phyloP scores from a whole-genome alignment of 2,888 invertebrate species.

The Folsomia manolachei region DNA sequence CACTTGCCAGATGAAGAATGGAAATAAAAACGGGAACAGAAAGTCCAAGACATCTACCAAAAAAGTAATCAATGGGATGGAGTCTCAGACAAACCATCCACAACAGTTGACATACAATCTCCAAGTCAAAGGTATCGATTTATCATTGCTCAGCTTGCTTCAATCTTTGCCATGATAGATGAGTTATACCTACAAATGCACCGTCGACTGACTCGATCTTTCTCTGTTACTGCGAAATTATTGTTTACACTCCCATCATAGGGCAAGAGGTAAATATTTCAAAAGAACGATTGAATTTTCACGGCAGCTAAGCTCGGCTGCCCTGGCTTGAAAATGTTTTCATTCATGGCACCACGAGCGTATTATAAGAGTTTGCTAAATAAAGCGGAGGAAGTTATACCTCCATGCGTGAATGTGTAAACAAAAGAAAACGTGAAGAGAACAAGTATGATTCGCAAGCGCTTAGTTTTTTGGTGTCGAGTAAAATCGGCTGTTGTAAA shows the following conservation, averaged over 20 bases:
- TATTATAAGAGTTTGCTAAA: too few relatives aligned
- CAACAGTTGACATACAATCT: constrained; percentile 44
- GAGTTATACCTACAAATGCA: neutral
- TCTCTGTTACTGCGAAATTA: neutral
- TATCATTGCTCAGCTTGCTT: constrained; percentile 39
- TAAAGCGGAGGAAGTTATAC: too few relatives aligned
- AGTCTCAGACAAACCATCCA: constrained; percentile 29
- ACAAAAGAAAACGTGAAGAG: too few relatives aligned
- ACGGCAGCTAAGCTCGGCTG: too few relatives aligned
- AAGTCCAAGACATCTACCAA: constrained; percentile 37
- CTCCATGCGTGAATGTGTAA: too few relatives aligned
- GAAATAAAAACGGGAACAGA: constrained; percentile 20
- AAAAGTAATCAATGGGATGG: constrained; percentile 46
- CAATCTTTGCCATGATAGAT: constrained; percentile 22
- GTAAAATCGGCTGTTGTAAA: too few relatives aligned
- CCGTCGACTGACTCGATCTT: neutral
- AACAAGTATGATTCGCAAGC: too few relatives aligned
- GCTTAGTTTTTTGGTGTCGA: too few relatives aligned
- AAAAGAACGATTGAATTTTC: neutral
- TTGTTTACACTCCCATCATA: neutral
- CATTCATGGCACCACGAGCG: too few relatives aligned
- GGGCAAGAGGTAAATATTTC: neutral
- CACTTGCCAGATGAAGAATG: constrained; percentile 44
- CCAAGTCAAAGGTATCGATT: constrained; percentile 47
- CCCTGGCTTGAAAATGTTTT: too few relatives aligned